A percentile compares a stretch with the other conserved stretches of the same genome.
Conservation (phyloP, 1,140 invertebrate species). For the Drosophila trapezifrons region DNA sequence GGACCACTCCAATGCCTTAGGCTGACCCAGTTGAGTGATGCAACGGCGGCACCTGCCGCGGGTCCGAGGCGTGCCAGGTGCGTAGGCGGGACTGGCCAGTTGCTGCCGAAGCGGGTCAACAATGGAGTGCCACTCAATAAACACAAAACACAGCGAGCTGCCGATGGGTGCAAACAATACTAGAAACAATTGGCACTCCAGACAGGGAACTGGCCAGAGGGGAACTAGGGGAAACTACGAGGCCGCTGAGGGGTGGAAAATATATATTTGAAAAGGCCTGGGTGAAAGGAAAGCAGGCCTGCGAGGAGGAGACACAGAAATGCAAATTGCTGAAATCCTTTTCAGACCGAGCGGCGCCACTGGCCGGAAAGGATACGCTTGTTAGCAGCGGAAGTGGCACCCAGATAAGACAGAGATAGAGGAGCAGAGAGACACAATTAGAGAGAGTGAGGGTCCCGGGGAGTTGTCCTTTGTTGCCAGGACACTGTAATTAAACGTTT, state of each 20-base stretch:
- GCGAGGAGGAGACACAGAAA: constrained; percentile 9
- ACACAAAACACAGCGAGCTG: constrained; percentile 52
- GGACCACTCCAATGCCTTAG: constrained; percentile 10
- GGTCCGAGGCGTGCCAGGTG: constrained; percentile 7
- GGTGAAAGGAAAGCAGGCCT: no score
- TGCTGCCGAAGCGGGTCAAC: constrained; percentile 58
- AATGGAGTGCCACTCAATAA: constrained; percentile 67
- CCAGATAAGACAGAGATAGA: constrained; percentile 28
- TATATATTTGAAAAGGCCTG: constrained; percentile 13
- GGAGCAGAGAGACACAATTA: not conserved
- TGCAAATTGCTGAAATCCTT: constrained; percentile 54
- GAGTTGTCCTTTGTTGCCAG: constrained; percentile 21
- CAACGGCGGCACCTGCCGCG: constrained; percentile 6
- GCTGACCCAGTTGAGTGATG: constrained; percentile 43
- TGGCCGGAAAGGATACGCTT: constrained; percentile 72
- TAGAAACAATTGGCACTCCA: constrained; percentile 26
- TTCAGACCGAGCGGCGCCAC: constrained; percentile 46
- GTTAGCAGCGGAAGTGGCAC: constrained; percentile 71
- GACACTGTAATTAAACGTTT: constrained; percentile 55
- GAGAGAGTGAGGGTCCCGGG: not conserved
- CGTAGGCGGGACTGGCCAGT: constrained; percentile 32
- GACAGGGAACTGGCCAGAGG: not conserved
- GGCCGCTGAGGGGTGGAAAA: not conserved
- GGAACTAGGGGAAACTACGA: not conserved
- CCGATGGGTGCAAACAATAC: constrained; percentile 55